A percentile compares a stretch with the other conserved stretches of the same genome.
Evolutionary conservation across 2,113 vertebrate species (phyloP).

Genomic region (Coptodon rendalli): DNA sequence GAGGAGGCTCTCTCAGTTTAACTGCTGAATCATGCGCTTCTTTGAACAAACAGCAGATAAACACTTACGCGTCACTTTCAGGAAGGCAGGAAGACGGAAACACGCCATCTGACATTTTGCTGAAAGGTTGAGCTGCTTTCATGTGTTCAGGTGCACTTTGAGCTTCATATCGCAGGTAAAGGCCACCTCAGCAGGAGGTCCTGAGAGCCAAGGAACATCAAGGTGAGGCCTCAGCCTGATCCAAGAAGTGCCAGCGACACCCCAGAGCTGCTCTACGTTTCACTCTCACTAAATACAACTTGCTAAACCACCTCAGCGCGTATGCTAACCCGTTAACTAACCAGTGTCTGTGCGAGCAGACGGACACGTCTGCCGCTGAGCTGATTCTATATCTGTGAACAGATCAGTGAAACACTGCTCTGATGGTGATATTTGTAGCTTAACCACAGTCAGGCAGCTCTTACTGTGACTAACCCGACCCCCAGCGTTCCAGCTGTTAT

Average conservation of each 20-base stretch:
- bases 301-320: not conserved
- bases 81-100: not conserved
- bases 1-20: not conserved
- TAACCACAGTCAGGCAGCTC: not conserved
- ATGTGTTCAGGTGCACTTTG: constrained; percentile 53
- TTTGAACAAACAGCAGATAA: not conserved
- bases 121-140: constrained; percentile 56
- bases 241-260: not conserved
- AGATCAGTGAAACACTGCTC: not conserved
- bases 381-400: not conserved
- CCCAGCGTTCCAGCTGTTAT: not conserved
- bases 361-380: not conserved
- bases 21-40: not conserved
- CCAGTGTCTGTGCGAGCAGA: not conserved
- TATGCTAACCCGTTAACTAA: not conserved
- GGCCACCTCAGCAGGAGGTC: constrained; percentile 27
- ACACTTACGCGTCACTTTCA: not conserved
- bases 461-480: not conserved
- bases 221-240: constrained; percentile 14
- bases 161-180: constrained; percentile 32
- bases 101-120: constrained; percentile 34
- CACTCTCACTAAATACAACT: not conserved
- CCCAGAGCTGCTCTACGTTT: not conserved
- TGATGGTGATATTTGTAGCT: not conserved
- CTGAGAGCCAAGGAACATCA: constrained; percentile 27